Evolutionary conservation across 2,888 invertebrate species (phyloP).

Genomic region (Dyspetes luteomarginatus): DNA sequence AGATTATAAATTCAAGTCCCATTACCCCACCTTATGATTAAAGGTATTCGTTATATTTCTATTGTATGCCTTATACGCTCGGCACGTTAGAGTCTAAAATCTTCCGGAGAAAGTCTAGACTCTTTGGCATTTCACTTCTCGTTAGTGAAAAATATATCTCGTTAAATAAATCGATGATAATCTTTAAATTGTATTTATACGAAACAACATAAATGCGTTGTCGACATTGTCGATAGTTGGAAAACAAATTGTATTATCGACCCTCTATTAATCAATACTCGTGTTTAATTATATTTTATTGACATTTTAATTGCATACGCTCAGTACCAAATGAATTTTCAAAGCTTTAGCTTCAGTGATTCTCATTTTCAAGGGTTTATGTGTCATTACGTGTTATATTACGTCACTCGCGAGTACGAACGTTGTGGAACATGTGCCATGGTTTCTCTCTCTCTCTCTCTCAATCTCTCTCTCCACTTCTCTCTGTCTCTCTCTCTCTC

Average conservation of each 20-base stretch:
- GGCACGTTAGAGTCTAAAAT: slow-evolving; percentile 12
- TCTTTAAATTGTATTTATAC: no score
- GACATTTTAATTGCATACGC: slow-evolving; percentile 3
- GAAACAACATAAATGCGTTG: neutral
- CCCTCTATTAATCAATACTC: slow-evolving; percentile 7
- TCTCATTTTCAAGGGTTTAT: slow-evolving; percentile 52
- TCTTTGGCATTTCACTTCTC: slow-evolving; percentile 23
- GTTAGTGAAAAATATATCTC: slow-evolving; percentile 4
- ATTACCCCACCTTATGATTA: slow-evolving; percentile 24
- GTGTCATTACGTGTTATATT: slow-evolving; percentile 48
- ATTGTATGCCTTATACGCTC: slow-evolving; percentile 12
- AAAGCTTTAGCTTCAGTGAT: slow-evolving; percentile 27
- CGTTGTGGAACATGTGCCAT: slow-evolving; percentile 29
- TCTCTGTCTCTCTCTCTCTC: slow-evolving; percentile 13
- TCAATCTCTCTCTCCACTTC: neutral
- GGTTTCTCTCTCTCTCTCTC: slow-evolving; percentile 9
- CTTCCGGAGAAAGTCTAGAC: slow-evolving; percentile 49
- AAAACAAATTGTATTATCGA: no score
- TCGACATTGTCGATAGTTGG: no score
- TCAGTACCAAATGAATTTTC: slow-evolving; percentile 7
- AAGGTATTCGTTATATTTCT: slow-evolving; percentile 25
- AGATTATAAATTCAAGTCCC: slow-evolving; percentile 22
- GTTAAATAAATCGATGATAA: neutral
- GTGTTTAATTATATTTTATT: slow-evolving; percentile 35
- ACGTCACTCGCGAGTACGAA: slow-evolving; percentile 45